Base-by-base conservation (phyloP, 2,888 invertebrate species). In the Nomada flava region DNA sequence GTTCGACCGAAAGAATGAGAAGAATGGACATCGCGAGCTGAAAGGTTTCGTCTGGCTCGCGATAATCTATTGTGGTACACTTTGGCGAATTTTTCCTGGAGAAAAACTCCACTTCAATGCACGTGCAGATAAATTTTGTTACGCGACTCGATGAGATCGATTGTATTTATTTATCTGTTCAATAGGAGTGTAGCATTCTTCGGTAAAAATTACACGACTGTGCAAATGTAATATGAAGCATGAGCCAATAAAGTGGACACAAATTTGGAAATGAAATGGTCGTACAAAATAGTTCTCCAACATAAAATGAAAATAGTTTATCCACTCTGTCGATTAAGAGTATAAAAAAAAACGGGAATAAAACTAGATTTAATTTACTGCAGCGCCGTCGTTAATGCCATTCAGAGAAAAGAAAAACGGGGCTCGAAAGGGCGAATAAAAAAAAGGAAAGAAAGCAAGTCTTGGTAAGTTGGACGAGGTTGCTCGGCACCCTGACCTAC, bases 1-100 rank as follows among this genome's bases (percentile, higher is more conserved):
- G 83, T 84, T 89, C 85, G 83, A 84, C 88, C 79, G 87, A 89
- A 87, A 88, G 90, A 88, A 90, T 83, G 86, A 89, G 82, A 85
- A 71, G 70, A 71, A 71, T 52, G 70, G 29, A n/a, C 60, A 62
- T 52, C 20, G 23, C 60, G 29, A 60, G 85, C 78, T 76, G 84
- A 65, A 42, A 7, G n/a, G 42, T 42, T 47, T 67, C 44, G 55
- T 50, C 26, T 65, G 18, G 9, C 15, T 29, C 29, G 44, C 18
- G 29, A 47, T 65, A 57, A 73, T 64, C 73, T 29, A 71, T 62
- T 60, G 20, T 15, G 36, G 5, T 15, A 20, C 60, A 47, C 29
- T 47, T 60, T 69, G 26, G n/a, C 59, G 13, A 7, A 20, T n/a
- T 53, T 36, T 20, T 20, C 11, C 10, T n/a, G n/a, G n/a, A n/a